Evolutionary conservation across 2,888 invertebrate genomes (phyloP).

Genomic region (Caenorhabditis drosophilae): DNA sequence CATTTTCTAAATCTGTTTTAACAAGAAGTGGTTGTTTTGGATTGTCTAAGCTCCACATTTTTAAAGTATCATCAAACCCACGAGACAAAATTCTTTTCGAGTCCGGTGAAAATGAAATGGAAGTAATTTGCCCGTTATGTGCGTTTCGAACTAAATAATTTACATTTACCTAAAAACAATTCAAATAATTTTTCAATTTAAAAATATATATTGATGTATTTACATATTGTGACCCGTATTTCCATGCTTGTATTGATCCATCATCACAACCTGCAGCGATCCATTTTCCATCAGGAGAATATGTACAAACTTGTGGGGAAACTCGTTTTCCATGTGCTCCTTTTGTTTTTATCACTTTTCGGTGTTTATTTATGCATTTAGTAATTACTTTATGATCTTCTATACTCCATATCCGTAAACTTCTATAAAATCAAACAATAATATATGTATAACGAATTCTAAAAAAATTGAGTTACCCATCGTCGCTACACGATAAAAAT

Average conservation of each 20-base stretch:
- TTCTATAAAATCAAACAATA: slow-evolving; percentile 71
- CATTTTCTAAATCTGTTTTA: slow-evolving; percentile 79
- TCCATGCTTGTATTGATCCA: slow-evolving; percentile 96
- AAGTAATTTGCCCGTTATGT: slow-evolving; percentile 71
- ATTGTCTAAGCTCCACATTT: slow-evolving; percentile 81
- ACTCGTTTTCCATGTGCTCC: slow-evolving; percentile 63
- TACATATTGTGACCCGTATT: slow-evolving; percentile 85
- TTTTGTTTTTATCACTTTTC: slow-evolving; percentile 63
- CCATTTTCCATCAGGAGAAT: slow-evolving; percentile 73
- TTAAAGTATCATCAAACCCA: slow-evolving; percentile 83
- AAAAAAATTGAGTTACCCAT: slow-evolving; percentile 76
- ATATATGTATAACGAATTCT: background rate
- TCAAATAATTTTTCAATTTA: background rate
- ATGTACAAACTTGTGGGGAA: slow-evolving; percentile 61
- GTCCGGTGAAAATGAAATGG: slow-evolving; percentile 86
- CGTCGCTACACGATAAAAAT: slow-evolving; percentile 91
- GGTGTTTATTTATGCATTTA: slow-evolving; percentile 64
- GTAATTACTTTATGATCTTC: slow-evolving; percentile 75
- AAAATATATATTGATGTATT: background rate
- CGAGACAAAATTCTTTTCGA: slow-evolving; percentile 46
- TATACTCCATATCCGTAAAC: slow-evolving; percentile 88
- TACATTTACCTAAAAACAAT: slow-evolving; percentile 78
- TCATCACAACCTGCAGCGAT: slow-evolving; percentile 91
- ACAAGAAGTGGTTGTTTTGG: slow-evolving; percentile 81
- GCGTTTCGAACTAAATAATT: slow-evolving; percentile 79